Conservation (phyloP, 2,888 invertebrate species). For the Chrysopilus asiliformis region DNA sequence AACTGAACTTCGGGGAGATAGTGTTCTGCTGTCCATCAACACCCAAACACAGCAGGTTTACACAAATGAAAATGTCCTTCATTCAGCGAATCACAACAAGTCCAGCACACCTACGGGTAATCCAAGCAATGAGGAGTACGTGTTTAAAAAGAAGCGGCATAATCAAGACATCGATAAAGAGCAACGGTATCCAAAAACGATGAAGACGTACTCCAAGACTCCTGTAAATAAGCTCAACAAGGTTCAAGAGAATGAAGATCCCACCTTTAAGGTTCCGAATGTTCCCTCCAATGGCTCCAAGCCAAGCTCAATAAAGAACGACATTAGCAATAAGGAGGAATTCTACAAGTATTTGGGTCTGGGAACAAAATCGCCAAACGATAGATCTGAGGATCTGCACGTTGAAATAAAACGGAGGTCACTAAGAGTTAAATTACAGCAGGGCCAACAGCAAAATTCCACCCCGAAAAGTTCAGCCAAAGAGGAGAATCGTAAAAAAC, state of each 20-base stretch:
- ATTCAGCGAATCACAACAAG: too few relatives aligned
- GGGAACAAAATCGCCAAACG: conserved; percentile 19
- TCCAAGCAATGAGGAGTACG: too few relatives aligned
- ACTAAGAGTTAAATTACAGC: conserved; percentile 1
- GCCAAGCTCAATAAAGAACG: background rate
- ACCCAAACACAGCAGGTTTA: too few relatives aligned
- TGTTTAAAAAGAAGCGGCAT: too few relatives aligned
- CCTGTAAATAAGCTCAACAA: background rate
- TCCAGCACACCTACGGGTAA: background rate
- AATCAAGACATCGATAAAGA: too few relatives aligned
- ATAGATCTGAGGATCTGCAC: conserved; percentile 7
- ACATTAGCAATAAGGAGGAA: conserved; percentile 26
- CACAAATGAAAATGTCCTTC: too few relatives aligned
- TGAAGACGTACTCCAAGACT: background rate
- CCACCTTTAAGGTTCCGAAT: conserved; percentile 7
- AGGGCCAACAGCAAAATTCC: background rate
- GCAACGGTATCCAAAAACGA: too few relatives aligned
- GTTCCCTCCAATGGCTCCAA: conserved; percentile 2
- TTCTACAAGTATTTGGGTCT: conserved; percentile 33
- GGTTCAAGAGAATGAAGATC: background rate
- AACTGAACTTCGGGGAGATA: background rate
- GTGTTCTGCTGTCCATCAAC: background rate
- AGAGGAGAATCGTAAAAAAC: too few relatives aligned
- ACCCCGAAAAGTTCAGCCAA: too few relatives aligned
- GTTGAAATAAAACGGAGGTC: conserved; percentile 4